Conservation (phyloP, 1,140 invertebrate species). For the Periplaneta americana region DNA sequence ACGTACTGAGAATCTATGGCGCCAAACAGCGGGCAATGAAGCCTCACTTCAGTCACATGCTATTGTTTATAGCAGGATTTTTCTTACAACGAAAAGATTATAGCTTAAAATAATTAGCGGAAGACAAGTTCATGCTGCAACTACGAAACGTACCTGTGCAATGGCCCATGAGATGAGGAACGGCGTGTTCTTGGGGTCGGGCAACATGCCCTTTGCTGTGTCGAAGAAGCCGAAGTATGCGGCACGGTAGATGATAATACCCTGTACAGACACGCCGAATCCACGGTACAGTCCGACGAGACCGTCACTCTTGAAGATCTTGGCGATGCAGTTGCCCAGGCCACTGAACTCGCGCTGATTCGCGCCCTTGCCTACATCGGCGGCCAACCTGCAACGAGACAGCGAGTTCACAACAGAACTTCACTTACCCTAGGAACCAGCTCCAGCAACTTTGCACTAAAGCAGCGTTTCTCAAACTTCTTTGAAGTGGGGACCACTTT, state of each 20-base stretch:
- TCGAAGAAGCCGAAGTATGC: constrained; percentile 93
- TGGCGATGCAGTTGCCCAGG: constrained; percentile 73
- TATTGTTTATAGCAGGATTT: no score
- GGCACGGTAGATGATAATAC: constrained; percentile 82
- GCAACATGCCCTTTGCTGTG: constrained; percentile 82
- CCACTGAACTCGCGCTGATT: constrained; percentile 76
- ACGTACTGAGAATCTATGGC: no score
- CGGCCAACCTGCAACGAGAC: constrained; percentile 55
- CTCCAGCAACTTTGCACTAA: no score
- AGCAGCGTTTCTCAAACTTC: no score
- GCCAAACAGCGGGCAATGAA: no score
- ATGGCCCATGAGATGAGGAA: constrained; percentile 75
- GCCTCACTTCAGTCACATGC: no score
- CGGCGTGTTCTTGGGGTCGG: constrained; percentile 75
- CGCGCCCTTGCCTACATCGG: constrained; percentile 73
- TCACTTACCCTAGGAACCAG: no score
- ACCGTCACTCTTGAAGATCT: constrained; percentile 81
- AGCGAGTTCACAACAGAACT: no score
- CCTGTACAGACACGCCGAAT: constrained; percentile 85
- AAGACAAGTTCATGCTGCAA: no score
- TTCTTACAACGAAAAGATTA: no score
- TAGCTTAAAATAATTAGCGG: no score
- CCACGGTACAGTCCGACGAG: constrained; percentile 80
- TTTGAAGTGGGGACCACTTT: no score
- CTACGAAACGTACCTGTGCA: constrained; percentile 62